A percentile compares a stretch with the other conserved stretches of the same genome.
phyloP scores from a whole-genome alignment of 2,888 invertebrate species.

The Drosophila diplacantha region DNA sequence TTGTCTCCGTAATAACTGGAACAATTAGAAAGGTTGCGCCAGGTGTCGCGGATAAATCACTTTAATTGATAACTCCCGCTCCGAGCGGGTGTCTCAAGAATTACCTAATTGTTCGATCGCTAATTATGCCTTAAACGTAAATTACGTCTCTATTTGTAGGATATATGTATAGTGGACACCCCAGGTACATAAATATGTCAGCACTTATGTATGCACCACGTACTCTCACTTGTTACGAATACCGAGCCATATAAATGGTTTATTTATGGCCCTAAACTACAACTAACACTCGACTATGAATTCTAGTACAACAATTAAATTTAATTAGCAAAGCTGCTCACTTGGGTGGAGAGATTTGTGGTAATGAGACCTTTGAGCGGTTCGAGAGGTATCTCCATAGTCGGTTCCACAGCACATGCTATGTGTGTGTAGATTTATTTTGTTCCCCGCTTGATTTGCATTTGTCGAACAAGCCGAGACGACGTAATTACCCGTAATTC shows the following conservation, averaged over 20 bases:
- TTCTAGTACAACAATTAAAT: slow-evolving; percentile 39
- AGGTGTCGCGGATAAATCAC: slow-evolving; percentile 33
- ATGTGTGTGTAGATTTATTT: background rate
- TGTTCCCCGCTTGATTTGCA: slow-evolving; percentile 51
- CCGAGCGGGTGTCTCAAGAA: background rate
- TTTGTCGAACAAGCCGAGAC: slow-evolving; percentile 46
- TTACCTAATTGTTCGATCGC: slow-evolving; percentile 29
- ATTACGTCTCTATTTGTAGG: background rate
- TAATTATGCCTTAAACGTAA: slow-evolving; percentile 29
- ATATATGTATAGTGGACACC: background rate
- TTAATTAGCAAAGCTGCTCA: slow-evolving; percentile 29
- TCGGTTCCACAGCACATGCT: slow-evolving; percentile 1
- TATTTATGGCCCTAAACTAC: slow-evolving; percentile 15
- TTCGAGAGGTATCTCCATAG: slow-evolving; percentile 1
- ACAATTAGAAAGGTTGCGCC: slow-evolving; percentile 35
- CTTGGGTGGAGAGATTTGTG: background rate
- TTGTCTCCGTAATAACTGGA: background rate
- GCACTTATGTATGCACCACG: background rate
- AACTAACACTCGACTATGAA: background rate
- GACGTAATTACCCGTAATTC: slow-evolving; percentile 59
- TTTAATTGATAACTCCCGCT: slow-evolving; percentile 26
- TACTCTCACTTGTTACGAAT: background rate
- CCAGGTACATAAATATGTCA: background rate
- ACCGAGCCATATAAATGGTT: slow-evolving; percentile 8
- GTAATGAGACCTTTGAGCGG: background rate